Conservation (phyloP, 2,888 invertebrate species). For the Protula sp. region DNA sequence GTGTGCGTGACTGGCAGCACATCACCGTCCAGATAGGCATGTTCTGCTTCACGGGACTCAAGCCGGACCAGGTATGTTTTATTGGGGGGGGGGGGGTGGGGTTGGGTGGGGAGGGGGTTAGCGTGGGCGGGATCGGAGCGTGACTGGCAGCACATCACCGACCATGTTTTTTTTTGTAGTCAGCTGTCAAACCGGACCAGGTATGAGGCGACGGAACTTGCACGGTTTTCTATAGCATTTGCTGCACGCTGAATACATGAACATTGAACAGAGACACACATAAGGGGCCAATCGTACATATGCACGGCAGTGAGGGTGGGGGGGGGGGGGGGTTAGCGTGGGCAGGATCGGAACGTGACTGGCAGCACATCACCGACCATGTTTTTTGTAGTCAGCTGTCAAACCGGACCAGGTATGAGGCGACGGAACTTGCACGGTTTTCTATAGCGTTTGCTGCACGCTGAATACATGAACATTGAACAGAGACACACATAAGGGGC, state of each 20-base stretch:
- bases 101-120: conserved; percentile 64
- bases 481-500: too few relatives aligned
- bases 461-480: too few relatives aligned
- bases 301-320: too few relatives aligned
- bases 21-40: conserved; percentile 99
- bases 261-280: too few relatives aligned
- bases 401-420: conserved; percentile 70
- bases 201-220: too few relatives aligned
- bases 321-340: conserved; percentile 58
- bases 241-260: too few relatives aligned
- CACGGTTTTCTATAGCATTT: too few relatives aligned
- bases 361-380: conserved; percentile 96
- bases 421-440: too few relatives aligned
- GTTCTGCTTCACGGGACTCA: conserved; percentile 98
- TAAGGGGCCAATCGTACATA: too few relatives aligned
- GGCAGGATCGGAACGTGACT: conserved; percentile 74
- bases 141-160: conserved; percentile 91
- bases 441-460: too few relatives aligned
- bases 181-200: conserved; percentile 83
- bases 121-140: conserved; percentile 74
- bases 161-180: conserved; percentile 99
- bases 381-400: conserved; percentile 98
- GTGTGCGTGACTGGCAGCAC: conserved; percentile 81
- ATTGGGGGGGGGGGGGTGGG: too few relatives aligned
- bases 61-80: conserved; percentile 69